Evolutionary conservation across 2,797 vertebrate species (phyloP).

Genomic region (Orientallactaga sibirica): DNA sequence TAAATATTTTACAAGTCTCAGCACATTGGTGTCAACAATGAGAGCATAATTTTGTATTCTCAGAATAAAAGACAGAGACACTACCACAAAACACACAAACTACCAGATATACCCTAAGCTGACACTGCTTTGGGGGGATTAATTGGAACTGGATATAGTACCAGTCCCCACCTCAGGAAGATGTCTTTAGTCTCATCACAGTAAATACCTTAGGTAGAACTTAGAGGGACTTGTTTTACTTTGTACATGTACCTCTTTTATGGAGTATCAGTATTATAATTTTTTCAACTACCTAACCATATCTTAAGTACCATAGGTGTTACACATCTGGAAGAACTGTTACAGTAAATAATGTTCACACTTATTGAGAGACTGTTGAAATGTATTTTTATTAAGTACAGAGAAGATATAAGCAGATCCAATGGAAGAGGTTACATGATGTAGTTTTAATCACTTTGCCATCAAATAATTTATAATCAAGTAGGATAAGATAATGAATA

Average conservation of each 20-base stretch:
- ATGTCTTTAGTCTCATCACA: conserved; percentile 62
- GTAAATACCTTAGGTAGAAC: conserved; percentile 66
- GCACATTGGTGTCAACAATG: conserved; percentile 70
- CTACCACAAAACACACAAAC: background rate
- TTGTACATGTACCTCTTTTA: conserved; percentile 62
- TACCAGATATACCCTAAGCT: conserved; percentile 3
- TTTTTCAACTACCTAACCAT: conserved; percentile 59
- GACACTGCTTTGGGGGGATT: conserved; percentile 48
- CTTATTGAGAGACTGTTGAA: conserved; percentile 42
- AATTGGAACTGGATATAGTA: conserved; percentile 57
- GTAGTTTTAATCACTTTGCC: conserved; percentile 77
- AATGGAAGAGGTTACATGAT: background rate
- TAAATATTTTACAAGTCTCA: conserved; percentile 87
- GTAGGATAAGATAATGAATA: conserved; percentile 56
- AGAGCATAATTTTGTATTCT: conserved; percentile 80
- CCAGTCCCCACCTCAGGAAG: background rate
- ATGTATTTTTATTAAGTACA: conserved; percentile 48
- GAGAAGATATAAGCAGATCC: background rate
- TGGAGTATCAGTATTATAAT: conserved; percentile 68
- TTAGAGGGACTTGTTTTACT: conserved; percentile 71
- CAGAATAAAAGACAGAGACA: conserved; percentile 40
- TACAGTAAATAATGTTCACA: conserved; percentile 28
- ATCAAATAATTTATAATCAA: conserved; percentile 72
- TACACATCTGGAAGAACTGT: conserved; percentile 38
- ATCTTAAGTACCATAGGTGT: conserved; percentile 60